Conservation (phyloP, 2,797 vertebrate species). For the Rhinella marina region DNA sequence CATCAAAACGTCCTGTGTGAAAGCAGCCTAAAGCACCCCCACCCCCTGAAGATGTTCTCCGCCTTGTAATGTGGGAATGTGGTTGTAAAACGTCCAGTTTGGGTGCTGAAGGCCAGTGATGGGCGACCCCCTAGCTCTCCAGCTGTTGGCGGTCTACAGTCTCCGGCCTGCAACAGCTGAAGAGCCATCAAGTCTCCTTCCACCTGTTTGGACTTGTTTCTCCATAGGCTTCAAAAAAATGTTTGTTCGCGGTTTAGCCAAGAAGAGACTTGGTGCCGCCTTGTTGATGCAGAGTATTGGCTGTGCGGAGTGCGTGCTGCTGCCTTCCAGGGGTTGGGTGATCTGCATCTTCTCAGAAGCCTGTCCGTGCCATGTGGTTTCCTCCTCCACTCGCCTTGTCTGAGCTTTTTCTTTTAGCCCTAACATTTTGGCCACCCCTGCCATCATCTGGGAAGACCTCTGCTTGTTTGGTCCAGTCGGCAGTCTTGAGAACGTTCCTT, state of each 20-base stretch:
- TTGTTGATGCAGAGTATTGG: not conserved
- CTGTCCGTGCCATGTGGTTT: not conserved
- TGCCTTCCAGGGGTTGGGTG: not conserved
- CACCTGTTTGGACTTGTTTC: slow-evolving; percentile 27
- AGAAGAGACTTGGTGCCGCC: not conserved
- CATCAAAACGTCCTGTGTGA: no score
- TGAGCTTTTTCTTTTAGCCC: not conserved
- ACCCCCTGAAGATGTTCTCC: not conserved
- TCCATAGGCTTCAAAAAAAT: not conserved
- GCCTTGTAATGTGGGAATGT: not conserved
- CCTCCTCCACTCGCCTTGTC: not conserved
- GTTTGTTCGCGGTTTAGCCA: not conserved
- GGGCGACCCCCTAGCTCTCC: not conserved
- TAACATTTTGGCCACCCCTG: not conserved
- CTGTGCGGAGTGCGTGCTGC: no score
- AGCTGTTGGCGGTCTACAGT: not conserved
- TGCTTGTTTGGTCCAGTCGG: no score
- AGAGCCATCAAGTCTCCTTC: not conserved
- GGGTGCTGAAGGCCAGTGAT: not conserved
- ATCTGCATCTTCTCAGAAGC: not conserved
- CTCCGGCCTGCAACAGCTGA: not conserved
- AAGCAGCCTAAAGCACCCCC: no score
- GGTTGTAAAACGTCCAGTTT: not conserved
- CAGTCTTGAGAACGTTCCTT: no score
- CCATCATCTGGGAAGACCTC: not conserved